phyloP scores from a whole-genome alignment of 2,797 vertebrate species.

The Gallinago stenura region DNA sequence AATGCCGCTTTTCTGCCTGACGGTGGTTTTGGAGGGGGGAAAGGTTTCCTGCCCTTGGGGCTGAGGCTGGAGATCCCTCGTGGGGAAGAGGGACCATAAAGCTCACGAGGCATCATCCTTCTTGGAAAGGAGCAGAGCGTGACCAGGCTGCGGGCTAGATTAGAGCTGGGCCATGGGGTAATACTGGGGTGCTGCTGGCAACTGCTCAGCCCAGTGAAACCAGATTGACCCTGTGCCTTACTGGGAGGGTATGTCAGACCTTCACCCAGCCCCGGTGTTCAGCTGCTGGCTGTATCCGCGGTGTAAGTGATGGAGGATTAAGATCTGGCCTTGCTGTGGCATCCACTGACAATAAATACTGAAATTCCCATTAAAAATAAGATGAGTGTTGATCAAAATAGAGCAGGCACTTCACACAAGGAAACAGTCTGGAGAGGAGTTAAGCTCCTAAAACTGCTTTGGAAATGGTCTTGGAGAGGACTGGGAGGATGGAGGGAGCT shows the following conservation, averaged over 20 bases:
- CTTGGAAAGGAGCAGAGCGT: neutral
- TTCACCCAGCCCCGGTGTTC: neutral
- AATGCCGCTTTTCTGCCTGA: fast-evolving
- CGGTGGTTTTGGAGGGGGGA: neutral
- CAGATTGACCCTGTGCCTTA: neutral
- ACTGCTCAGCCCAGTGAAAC: neutral
- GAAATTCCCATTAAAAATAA: neutral
- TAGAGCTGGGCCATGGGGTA: neutral
- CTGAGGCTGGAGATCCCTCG: neutral
- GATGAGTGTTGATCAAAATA: neutral
- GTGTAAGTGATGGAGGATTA: neutral
- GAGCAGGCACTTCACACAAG: neutral
- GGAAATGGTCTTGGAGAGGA: neutral
- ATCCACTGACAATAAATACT: neutral
- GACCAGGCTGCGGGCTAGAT: neutral
- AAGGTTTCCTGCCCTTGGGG: neutral
- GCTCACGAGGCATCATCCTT: neutral
- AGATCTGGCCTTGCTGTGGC: neutral
- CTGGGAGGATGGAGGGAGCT: neutral
- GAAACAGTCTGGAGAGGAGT: neutral
- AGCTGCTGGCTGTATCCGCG: neutral
- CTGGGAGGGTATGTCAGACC: neutral
- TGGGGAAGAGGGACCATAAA: neutral
- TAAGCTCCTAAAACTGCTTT: neutral
- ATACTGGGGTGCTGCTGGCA: neutral